These are phyloP conservation scores for Nebria brevicollis DNA, from an alignment of 2,888 invertebrate genomes.

Conservation along the genomic window DNA sequence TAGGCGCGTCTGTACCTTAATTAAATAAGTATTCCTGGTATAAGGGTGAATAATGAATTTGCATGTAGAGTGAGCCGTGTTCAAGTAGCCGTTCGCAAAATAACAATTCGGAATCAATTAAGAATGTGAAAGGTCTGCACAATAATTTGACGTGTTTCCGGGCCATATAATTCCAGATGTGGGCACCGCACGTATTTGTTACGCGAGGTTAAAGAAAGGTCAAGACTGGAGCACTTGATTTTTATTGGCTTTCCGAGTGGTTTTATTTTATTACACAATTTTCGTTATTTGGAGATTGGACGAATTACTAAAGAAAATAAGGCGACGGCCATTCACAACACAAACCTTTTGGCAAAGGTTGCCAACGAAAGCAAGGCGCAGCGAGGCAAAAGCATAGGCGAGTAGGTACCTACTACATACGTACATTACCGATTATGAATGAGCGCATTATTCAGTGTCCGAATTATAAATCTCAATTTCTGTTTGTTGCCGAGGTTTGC, in stretches of 20 bases:
- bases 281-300: constrained; percentile 44
- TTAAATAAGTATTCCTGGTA: no score
- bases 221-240: constrained; percentile 34
- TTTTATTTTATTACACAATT: constrained; percentile 46
- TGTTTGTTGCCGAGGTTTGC: not conserved
- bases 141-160: constrained; percentile 5
- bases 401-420: not conserved
- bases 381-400: no score
- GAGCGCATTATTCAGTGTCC: constrained; percentile 42
- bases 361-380: no score
- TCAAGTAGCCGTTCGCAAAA: not conserved
- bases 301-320: constrained; percentile 43
- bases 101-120: not conserved
- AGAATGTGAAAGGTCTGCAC: not conserved
- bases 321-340: constrained; percentile 6
- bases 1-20: no score
- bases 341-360: not conserved
- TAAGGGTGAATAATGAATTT: no score
- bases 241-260: constrained; percentile 41
- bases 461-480: constrained; percentile 47
- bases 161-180: not conserved
- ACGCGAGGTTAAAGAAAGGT: constrained; percentile 2
- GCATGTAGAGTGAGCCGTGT: not conserved
- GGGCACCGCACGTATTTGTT: not conserved
- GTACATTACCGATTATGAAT: constrained; percentile 36